phyloP scores from a whole-genome alignment of 2,888 invertebrate genomes.

The Tolmerus cingulatus region DNA sequence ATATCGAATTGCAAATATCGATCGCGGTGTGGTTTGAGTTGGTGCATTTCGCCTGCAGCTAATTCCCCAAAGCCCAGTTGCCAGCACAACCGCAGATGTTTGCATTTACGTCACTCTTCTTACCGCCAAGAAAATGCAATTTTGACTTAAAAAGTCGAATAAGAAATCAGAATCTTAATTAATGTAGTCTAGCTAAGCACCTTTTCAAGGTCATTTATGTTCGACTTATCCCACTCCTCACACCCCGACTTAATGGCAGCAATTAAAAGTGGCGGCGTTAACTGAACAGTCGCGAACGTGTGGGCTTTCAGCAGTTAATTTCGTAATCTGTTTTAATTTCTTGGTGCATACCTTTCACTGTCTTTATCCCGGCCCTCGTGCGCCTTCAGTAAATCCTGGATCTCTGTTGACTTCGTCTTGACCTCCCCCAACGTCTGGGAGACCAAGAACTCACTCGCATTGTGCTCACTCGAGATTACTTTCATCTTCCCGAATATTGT shows the following conservation, averaged over 20 bases:
- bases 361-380: conserved; percentile 38
- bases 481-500: conserved; percentile 27
- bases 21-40: not conserved
- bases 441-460: conserved; percentile 12
- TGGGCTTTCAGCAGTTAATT: not conserved
- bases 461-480: conserved; percentile 28
- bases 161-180: not conserved
- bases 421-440: not conserved
- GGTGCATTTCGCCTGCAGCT: not conserved
- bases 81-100: not conserved
- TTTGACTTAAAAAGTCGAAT: not conserved
- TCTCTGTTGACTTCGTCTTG: conserved; percentile 41
- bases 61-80: not conserved
- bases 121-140: not conserved
- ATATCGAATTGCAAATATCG: not conserved
- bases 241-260: not conserved
- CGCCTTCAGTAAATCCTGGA: conserved; percentile 42
- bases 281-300: not conserved
- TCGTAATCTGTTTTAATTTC: not conserved
- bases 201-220: not conserved
- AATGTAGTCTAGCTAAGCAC: not conserved
- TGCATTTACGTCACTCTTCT: not conserved
- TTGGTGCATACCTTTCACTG: conserved; percentile 34
- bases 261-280: not conserved
- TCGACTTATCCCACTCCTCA: not conserved